A percentile compares a stretch with the other conserved stretches of the same genome.
Conservation (phyloP, 2,888 invertebrate genomes). For the Pterostichus niger region DNA sequence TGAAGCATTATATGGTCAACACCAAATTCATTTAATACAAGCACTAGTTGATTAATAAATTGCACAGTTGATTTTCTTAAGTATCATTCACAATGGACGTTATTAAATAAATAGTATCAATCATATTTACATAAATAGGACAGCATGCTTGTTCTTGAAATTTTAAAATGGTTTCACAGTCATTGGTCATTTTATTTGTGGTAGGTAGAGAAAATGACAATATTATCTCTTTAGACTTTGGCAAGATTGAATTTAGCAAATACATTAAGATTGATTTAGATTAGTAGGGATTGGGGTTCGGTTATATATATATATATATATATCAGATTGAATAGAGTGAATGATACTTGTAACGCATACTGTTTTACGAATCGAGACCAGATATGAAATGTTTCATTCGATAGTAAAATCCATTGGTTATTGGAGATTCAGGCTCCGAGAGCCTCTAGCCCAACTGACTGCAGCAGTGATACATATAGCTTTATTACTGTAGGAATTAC, state of each 20-base stretch:
- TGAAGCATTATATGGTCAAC: constrained; percentile 43
- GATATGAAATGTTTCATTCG: constrained; percentile 35
- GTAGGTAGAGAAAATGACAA: background rate
- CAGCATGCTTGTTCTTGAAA: constrained; percentile 7
- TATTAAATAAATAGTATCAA: constrained; percentile 19
- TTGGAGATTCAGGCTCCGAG: constrained; percentile 23
- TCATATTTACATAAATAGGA: constrained; percentile 5
- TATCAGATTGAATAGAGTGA: background rate
- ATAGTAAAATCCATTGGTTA: constrained; percentile 26
- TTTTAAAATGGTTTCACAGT: constrained; percentile 5
- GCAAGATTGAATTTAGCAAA: background rate
- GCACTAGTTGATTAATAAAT: constrained; percentile 37
- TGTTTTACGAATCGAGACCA: constrained; percentile 2
- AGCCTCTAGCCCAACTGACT: constrained; percentile 9
- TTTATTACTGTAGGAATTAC: constrained; percentile 59
- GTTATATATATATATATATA: background rate
- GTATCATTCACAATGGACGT: constrained; percentile 52
- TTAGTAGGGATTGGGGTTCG: background rate
- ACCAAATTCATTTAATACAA: constrained; percentile 28
- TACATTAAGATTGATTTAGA: background rate
- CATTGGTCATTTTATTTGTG: background rate
- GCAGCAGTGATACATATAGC: constrained; percentile 54
- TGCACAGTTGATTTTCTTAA: constrained; percentile 32
- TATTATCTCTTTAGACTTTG: background rate
- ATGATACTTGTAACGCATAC: constrained; percentile 2